phyloP scores from a whole-genome alignment of 2,113 vertebrate species.

The Phaethornis superciliosus region DNA sequence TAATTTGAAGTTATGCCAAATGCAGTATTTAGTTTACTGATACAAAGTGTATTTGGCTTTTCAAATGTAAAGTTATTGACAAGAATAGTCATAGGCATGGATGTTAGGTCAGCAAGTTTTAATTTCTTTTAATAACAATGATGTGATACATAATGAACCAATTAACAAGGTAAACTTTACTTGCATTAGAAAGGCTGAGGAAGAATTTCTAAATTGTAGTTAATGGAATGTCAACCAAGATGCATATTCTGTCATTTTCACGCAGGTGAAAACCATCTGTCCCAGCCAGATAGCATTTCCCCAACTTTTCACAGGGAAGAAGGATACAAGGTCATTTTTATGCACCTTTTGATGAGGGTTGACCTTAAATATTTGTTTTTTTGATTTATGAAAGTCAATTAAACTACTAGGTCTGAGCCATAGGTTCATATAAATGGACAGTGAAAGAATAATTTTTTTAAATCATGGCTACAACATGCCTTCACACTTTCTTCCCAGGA shows the following conservation, averaged over 20 bases:
- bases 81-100: conserved; percentile 77
- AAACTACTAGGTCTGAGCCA: background rate
- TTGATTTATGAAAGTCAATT: conserved; percentile 42
- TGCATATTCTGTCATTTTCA: conserved; percentile 61
- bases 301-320: conserved; percentile 6
- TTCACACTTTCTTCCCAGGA: background rate
- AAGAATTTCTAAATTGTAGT: conserved; percentile 59
- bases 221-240: conserved; percentile 73
- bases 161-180: conserved; percentile 67
- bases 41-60: conserved; percentile 77
- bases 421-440: conserved; percentile 1
- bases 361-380: conserved; percentile 19
- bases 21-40: conserved; percentile 69
- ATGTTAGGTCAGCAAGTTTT: conserved; percentile 56
- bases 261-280: conserved; percentile 67
- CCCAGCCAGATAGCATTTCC: conserved; percentile 43
- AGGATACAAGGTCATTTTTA: conserved; percentile 54
- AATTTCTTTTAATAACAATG: conserved; percentile 47
- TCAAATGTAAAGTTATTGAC: conserved; percentile 81
- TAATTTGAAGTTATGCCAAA: conserved; percentile 72
- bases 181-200: conserved; percentile 18
- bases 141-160: conserved; percentile 63
- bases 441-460: background rate
- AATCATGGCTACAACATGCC: background rate
- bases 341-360: conserved; percentile 9